A percentile compares a stretch with the other conserved stretches of the same genome.
Evolutionary conservation across 2,113 vertebrate species (phyloP).

Genomic region (Varanus salvator): DNA sequence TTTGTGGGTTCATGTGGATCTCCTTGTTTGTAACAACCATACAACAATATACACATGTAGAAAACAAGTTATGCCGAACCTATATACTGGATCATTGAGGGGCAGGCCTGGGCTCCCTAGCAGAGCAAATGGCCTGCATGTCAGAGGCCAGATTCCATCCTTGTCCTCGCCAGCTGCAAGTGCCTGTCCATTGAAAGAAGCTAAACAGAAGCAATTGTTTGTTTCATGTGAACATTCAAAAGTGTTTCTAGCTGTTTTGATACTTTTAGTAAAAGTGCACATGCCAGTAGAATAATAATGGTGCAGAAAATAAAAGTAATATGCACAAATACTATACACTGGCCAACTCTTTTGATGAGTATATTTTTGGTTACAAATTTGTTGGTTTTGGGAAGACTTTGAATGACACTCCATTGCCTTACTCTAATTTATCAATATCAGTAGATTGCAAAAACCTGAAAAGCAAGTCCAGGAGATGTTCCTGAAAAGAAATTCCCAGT

Average conservation of each 20-base stretch:
- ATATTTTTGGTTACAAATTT: slow-evolving; percentile 2
- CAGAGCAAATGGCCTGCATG: not conserved
- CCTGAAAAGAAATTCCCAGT: slow-evolving; percentile 55
- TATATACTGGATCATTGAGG: not conserved
- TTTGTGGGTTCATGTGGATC: not conserved
- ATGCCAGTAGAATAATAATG: not conserved
- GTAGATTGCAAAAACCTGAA: slow-evolving; percentile 5
- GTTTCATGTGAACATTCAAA: slow-evolving; percentile 23
- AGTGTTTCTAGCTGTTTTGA: slow-evolving; percentile 19
- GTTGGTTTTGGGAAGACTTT: not conserved
- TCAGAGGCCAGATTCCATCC: not conserved
- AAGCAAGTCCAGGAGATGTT: slow-evolving; percentile 33
- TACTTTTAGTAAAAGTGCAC: slow-evolving; percentile 26
- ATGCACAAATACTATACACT: slow-evolving; percentile 17
- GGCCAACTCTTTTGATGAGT: slow-evolving; percentile 15
- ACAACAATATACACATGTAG: not conserved
- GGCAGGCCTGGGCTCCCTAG: not conserved
- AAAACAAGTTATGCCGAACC: not conserved
- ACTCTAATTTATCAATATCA: slow-evolving; percentile 9
- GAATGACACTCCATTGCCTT: not conserved
- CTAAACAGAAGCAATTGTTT: slow-evolving; percentile 15
- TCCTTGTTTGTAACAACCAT: not conserved
- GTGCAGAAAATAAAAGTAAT: slow-evolving; percentile 25
- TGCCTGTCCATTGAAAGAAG: not conserved
- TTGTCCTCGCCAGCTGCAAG: not conserved